Conservation (phyloP, 2,797 vertebrate genomes). For the Sebastes reedi region DNA sequence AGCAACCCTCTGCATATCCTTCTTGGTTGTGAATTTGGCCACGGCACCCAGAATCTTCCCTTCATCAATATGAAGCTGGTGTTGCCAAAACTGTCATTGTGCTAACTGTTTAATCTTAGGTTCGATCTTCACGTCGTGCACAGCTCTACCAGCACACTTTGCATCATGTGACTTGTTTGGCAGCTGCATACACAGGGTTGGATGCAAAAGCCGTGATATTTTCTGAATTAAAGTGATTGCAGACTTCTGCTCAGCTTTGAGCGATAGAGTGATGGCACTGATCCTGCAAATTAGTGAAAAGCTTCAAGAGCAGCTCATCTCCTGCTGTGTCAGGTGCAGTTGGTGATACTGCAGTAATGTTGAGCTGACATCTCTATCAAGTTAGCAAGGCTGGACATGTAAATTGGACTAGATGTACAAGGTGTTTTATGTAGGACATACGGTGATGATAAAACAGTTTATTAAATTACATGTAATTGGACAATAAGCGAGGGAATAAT, state of each 20-base stretch:
- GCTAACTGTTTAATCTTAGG: background rate
- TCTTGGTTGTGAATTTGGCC: slow-evolving; percentile 45
- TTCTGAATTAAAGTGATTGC: slow-evolving; percentile 7
- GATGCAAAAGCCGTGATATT: slow-evolving; percentile 11
- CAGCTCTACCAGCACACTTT: background rate
- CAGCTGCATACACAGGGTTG: background rate
- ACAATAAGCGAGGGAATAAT: background rate
- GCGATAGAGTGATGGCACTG: background rate
- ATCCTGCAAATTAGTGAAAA: slow-evolving; percentile 23
- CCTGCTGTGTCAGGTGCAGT: background rate
- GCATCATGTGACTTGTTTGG: background rate
- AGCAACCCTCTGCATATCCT: slow-evolving; percentile 5
- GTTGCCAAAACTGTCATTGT: background rate
- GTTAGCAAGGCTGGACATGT: background rate
- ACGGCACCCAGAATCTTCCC: background rate
- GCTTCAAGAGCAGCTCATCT: slow-evolving; percentile 17
- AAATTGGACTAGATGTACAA: background rate
- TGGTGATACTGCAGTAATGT: background rate
- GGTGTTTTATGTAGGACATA: background rate
- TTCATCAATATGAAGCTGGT: slow-evolving; percentile 11
- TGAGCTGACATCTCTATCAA: background rate
- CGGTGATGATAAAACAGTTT: background rate
- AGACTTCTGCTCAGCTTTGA: slow-evolving; percentile 20
- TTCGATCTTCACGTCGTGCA: background rate
- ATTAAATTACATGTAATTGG: background rate